Base-by-base conservation (phyloP, 2,888 invertebrate genomes). In the Noctua fimbriata region DNA sequence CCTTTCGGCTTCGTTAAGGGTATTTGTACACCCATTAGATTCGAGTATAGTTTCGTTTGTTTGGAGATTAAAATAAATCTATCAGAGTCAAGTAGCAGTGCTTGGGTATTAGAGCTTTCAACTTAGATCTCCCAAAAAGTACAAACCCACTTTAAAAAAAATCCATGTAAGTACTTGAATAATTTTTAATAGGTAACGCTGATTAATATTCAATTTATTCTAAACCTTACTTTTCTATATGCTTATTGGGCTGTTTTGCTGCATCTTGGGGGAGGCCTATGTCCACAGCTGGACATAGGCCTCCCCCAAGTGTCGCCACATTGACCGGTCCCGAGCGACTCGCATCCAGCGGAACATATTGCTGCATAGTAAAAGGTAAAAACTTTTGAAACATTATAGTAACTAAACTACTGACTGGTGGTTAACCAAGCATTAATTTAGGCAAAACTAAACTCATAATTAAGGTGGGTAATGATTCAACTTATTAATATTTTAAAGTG, bases 401-500 rank as follows among this genome's bases (percentile, higher is more conserved):
- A 16, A 65, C 21, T 65, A 3, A 65, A 36, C 1, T 32, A 63
- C 4, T 36, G 10, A 4, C 10, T 32, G n/a, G n/a, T 67, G 9
- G 3, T n/a, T n/a, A 66, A 41, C 28, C 18, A 32, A 63, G 16
- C 32, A 0, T 44, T 16, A 44, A 18, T 44, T 18, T 18, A n/a
- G 16, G 44, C 18, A n/a, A 9, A 44, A 24, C 16, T 60, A 44
- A 44, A 67, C n/a, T 28, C 41, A 16, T 67, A 67, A 44, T 44
- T n/a, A 18, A n/a, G 47, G n/a, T 44, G 47, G 16, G 9, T 69
- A 80, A 80, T 75, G 14, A 74, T 44, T 52, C 4, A 60, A 28
- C 60, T 79, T 69, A 69, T 75, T 24, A 47, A 69, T 47, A 72
- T 76, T 74, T 69, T 58, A 75, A 36, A 73, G 44, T 67, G 49